Conservation (phyloP, 2,113 vertebrate species). For the Oxyura jamaicensis region DNA sequence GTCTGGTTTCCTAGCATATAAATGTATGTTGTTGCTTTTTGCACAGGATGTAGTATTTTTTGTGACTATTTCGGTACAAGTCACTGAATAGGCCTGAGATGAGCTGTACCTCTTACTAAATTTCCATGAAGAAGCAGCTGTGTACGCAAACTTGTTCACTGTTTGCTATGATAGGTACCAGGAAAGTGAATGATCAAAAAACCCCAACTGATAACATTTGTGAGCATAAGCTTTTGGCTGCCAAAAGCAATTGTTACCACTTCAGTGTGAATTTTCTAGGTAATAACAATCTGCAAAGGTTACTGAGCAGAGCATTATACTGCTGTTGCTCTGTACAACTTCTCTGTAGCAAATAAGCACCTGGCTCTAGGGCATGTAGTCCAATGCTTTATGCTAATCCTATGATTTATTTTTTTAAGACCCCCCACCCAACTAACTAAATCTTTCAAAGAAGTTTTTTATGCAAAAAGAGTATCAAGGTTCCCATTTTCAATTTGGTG, state of each 20-base stretch:
- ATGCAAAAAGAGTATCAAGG: neutral
- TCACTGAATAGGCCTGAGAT: neutral
- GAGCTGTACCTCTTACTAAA: neutral
- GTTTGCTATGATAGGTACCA: neutral
- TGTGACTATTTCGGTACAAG: neutral
- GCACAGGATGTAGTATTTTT: neutral
- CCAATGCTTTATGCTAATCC: neutral
- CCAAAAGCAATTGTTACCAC: neutral
- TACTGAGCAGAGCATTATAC: neutral
- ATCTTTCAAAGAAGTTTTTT: neutral
- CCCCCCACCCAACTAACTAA: neutral
- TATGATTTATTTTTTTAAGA: accelerated
- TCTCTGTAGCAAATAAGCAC: neutral
- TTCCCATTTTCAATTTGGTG: neutral
- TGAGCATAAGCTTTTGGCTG: neutral
- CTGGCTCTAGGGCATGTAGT: neutral
- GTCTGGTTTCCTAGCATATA: neutral
- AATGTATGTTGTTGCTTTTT: neutral
- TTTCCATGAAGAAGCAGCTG: neutral
- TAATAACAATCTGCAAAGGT: neutral
- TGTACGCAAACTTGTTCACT: neutral
- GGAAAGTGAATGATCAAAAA: neutral
- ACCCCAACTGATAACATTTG: neutral
- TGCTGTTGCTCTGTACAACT: neutral
- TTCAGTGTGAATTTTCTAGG: neutral